These are phyloP conservation scores for Phenganax stokvisi DNA, from an alignment of 92 coral and sea anemone species.

Conservation along the genomic window DNA sequence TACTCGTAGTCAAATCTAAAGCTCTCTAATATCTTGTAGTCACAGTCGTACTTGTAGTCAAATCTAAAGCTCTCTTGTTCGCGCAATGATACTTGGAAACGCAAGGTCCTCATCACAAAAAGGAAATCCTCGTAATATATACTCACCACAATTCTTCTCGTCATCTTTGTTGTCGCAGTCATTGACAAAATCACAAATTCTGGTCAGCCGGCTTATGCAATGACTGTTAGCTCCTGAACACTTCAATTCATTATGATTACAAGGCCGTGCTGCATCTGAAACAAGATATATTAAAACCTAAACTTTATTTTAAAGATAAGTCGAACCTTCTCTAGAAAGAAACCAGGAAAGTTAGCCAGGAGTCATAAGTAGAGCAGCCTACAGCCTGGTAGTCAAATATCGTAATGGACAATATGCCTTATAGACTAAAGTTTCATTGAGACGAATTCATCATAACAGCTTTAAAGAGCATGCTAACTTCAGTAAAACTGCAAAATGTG, in stretches of 20 bases:
- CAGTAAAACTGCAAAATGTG: too few relatives aligned
- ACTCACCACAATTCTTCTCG: conserved; percentile 49
- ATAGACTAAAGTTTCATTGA: too few relatives aligned
- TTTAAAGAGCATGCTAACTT: too few relatives aligned
- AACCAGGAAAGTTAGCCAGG: background rate
- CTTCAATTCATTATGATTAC: conserved; percentile 16
- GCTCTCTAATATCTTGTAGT: too few relatives aligned
- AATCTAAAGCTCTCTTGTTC: too few relatives aligned
- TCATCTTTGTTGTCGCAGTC: conserved; percentile 71
- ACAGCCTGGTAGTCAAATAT: too few relatives aligned
- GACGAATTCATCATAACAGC: too few relatives aligned
- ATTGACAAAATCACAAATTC: conserved; percentile 64
- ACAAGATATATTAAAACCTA: background rate
- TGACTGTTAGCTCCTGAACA: conserved; percentile 23
- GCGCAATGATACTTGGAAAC: too few relatives aligned
- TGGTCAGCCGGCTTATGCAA: conserved; percentile 36
- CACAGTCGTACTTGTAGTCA: too few relatives aligned
- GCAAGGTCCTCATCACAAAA: background rate
- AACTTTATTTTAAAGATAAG: background rate
- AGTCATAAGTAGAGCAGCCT: too few relatives aligned
- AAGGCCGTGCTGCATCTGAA: conserved; percentile 26
- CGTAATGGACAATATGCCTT: too few relatives aligned
- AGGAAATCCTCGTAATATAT: background rate
- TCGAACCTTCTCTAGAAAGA: background rate
- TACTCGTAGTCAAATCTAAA: too few relatives aligned